Conservation (phyloP, 2,888 invertebrate species). For the Tiliacea citrago region DNA sequence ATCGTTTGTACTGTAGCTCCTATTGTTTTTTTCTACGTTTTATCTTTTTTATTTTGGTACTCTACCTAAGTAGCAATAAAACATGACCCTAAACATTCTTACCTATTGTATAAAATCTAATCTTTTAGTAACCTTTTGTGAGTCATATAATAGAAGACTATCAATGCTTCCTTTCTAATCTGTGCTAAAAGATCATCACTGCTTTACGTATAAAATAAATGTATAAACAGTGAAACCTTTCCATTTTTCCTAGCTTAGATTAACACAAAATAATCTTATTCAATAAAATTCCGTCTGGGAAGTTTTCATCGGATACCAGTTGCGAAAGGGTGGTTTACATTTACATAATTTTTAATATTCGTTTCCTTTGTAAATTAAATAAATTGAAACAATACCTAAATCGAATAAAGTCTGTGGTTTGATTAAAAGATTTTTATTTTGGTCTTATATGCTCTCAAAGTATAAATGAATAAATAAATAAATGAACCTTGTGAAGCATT, state of each 20-base stretch:
- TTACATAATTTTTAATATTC: constrained; percentile 66
- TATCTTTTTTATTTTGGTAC: background rate
- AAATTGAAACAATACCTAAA: constrained; percentile 58
- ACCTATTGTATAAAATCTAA: background rate
- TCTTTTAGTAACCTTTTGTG: background rate
- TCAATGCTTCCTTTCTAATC: background rate
- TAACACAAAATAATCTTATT: constrained; percentile 40
- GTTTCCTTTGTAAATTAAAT: constrained; percentile 63
- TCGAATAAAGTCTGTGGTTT: constrained; percentile 52
- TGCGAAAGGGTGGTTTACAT: constrained; percentile 53
- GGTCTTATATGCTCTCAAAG: background rate
- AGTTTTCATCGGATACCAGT: constrained; percentile 51
- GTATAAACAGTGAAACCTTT: background rate
- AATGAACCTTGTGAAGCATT: background rate
- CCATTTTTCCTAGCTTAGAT: constrained; percentile 33
- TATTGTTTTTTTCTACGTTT: background rate
- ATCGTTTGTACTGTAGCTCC: background rate
- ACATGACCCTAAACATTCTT: background rate
- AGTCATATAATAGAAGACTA: too few relatives aligned
- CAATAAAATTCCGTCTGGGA: constrained; percentile 48
- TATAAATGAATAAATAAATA: too few relatives aligned
- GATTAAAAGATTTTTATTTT: constrained; percentile 43
- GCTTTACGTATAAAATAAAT: background rate
- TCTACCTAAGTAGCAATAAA: background rate
- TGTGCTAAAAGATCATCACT: background rate